Evolutionary conservation across 1,140 invertebrate species (phyloP).

Genomic region (Diorhabda sublineata): DNA sequence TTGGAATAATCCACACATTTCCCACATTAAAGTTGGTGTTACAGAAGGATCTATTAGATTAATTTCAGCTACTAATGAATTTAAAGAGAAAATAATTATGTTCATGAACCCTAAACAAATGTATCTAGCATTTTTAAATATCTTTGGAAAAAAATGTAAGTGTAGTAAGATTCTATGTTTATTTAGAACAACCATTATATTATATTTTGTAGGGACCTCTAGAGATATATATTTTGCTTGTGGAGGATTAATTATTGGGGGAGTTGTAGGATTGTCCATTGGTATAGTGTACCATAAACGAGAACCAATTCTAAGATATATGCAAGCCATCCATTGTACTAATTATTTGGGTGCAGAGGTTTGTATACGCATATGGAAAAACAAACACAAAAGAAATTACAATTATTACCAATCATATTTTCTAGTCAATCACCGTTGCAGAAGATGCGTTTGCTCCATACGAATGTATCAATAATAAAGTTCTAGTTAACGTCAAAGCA

Average conservation of each 20-base stretch:
- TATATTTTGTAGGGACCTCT: slow-evolving; percentile 37
- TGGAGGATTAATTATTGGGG: slow-evolving; percentile 50
- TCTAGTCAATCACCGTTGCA: slow-evolving; percentile 53
- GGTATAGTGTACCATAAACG: slow-evolving; percentile 44
- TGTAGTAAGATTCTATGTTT: not conserved
- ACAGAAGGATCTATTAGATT: slow-evolving; percentile 38
- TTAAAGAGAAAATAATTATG: slow-evolving; percentile 43
- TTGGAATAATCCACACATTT: slow-evolving; percentile 42
- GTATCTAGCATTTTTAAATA: slow-evolving; percentile 29
- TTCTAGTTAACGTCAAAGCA: slow-evolving; percentile 64
- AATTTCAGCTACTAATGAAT: slow-evolving; percentile 39
- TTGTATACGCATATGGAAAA: slow-evolving; percentile 8
- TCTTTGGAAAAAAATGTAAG: slow-evolving; percentile 36
- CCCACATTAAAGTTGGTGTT: slow-evolving; percentile 44
- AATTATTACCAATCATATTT: slow-evolving; percentile 18
- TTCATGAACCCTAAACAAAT: slow-evolving; percentile 34
- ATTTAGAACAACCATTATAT: not conserved
- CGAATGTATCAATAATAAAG: slow-evolving; percentile 55
- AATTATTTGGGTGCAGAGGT: slow-evolving; percentile 55
- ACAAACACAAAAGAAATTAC: too few relatives aligned
- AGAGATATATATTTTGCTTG: slow-evolving; percentile 52
- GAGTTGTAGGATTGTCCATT: slow-evolving; percentile 50
- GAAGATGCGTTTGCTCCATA: slow-evolving; percentile 57
- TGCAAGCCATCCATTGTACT: slow-evolving; percentile 55
- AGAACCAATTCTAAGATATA: slow-evolving; percentile 45